Percentiles rank a stretch among this genome's conserved stretches.
These are phyloP conservation scores for Phrynosoma blainvillii DNA, from an alignment of 2,113 vertebrate genomes.

Conservation along the genomic window DNA sequence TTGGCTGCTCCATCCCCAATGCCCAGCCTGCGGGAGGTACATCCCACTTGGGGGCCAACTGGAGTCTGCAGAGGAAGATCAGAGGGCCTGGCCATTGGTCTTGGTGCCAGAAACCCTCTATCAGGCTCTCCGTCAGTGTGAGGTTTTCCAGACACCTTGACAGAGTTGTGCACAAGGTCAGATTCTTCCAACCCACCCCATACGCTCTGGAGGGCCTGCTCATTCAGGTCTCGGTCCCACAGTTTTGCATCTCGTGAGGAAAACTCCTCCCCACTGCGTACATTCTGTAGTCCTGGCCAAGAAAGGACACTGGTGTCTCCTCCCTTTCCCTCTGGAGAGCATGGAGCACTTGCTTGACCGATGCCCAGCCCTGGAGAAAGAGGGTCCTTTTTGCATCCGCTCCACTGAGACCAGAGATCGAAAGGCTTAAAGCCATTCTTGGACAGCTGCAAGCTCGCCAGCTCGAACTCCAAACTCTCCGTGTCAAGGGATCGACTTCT, in stretches of 20 bases:
- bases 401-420: conserved; percentile 36
- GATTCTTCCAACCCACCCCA: conserved; percentile 5
- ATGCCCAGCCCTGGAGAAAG: conserved; percentile 58
- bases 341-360: conserved; percentile 57
- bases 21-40: conserved; percentile 46
- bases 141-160: conserved; percentile 31
- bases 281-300: conserved; percentile 66
- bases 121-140: conserved; percentile 53
- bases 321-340: conserved; percentile 53
- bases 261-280: accelerated
- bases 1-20: conserved; percentile 53
- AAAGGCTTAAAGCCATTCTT: conserved; percentile 52
- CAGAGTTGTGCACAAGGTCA: not conserved
- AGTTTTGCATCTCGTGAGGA: conserved; percentile 21
- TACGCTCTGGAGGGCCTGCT: not conserved
- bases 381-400: conserved; percentile 58
- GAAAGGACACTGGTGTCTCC: conserved; percentile 42
- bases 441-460: conserved; percentile 70
- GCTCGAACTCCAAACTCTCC: conserved; percentile 85
- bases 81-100: conserved; percentile 71
- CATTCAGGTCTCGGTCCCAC: not conserved
- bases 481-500: conserved; percentile 94
- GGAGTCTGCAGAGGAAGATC: conserved; percentile 74
- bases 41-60: conserved; percentile 60
- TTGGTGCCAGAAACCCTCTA: conserved; percentile 47